These are phyloP conservation scores for Myotis brandtii DNA, from an alignment of 2,113 vertebrate genomes.

Conservation along the genomic window DNA sequence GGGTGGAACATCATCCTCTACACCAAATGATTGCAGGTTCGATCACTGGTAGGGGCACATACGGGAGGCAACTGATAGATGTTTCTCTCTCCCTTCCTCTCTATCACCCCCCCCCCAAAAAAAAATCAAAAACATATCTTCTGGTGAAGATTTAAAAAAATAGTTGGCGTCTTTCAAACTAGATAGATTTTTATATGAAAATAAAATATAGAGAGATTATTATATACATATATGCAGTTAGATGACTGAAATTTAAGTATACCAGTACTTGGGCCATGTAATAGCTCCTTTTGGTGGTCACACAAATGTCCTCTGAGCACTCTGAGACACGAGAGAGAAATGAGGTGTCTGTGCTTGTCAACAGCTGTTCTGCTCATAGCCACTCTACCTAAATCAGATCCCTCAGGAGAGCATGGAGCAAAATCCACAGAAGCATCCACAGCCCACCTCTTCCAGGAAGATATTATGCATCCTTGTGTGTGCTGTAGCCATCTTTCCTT, in stretches of 20 bases:
- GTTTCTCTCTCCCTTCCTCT: too few species aligned
- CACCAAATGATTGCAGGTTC: not conserved
- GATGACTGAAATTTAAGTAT: slow-evolving; percentile 46
- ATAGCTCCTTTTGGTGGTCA: slow-evolving; percentile 69
- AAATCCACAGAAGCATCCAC: slow-evolving; percentile 66
- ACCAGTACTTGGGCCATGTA: not conserved
- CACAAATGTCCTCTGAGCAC: slow-evolving; percentile 18
- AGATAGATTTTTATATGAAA: not conserved
- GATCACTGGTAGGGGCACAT: not conserved
- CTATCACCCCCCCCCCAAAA: not conserved
- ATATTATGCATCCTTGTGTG: slow-evolving; percentile 71
- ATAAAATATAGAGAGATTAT: not conserved
- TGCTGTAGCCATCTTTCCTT: slow-evolving; percentile 64
- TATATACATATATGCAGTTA: slow-evolving; percentile 5
- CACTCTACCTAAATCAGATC: slow-evolving; percentile 72
- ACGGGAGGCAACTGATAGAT: not conserved
- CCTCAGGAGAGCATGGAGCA: slow-evolving; percentile 57
- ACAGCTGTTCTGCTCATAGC: slow-evolving; percentile 25
- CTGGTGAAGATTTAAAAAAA: not conserved
- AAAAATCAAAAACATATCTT: not conserved
- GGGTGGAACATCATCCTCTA: not conserved
- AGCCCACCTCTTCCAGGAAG: slow-evolving; percentile 63
- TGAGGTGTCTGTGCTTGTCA: not conserved
- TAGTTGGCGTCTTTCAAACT: not conserved
- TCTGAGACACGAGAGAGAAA: slow-evolving; percentile 30